A percentile compares a stretch with the other conserved stretches of the same genome.
Conservation (phyloP, 2,888 invertebrate species). For the Morpho achilles region DNA sequence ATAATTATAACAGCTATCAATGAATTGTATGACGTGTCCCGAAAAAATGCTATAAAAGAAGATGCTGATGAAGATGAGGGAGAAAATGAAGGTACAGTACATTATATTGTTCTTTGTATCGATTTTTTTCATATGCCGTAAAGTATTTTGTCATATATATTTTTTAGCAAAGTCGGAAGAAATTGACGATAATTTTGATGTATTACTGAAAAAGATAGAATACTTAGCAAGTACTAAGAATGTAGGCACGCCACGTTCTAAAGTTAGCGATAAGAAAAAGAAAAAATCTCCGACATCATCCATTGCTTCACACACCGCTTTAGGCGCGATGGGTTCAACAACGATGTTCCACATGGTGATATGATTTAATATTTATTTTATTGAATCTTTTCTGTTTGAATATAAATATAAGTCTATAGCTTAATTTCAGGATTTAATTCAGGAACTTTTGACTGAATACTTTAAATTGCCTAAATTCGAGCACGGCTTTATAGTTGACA, state of each 20-base stretch:
- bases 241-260: slow-evolving; percentile 54
- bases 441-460: slow-evolving; percentile 54
- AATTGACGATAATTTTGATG: slow-evolving; percentile 51
- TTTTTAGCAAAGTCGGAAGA: slow-evolving; percentile 34
- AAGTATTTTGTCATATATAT: slow-evolving; percentile 2
- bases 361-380: neutral
- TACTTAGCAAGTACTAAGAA: slow-evolving; percentile 47
- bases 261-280: slow-evolving; percentile 57
- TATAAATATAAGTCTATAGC: neutral
- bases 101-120: neutral
- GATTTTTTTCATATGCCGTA: neutral
- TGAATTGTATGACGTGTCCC: slow-evolving; percentile 47
- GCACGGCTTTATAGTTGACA: slow-evolving; percentile 61
- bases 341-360: slow-evolving; percentile 61
- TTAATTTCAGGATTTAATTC: slow-evolving; percentile 51
- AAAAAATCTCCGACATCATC: slow-evolving; percentile 50
- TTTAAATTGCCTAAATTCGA: slow-evolving; percentile 48
- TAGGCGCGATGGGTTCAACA: slow-evolving; percentile 51
- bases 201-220: slow-evolving; percentile 51
- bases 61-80: slow-evolving; percentile 36
- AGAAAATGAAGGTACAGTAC: slow-evolving; percentile 41
- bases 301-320: slow-evolving; percentile 41
- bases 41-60: slow-evolving; percentile 29
- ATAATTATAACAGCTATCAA: slow-evolving; percentile 44
- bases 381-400: neutral